These are phyloP conservation scores for Lasioglossum baleicum DNA, from an alignment of 1,140 invertebrate species.

Conservation along the genomic window DNA sequence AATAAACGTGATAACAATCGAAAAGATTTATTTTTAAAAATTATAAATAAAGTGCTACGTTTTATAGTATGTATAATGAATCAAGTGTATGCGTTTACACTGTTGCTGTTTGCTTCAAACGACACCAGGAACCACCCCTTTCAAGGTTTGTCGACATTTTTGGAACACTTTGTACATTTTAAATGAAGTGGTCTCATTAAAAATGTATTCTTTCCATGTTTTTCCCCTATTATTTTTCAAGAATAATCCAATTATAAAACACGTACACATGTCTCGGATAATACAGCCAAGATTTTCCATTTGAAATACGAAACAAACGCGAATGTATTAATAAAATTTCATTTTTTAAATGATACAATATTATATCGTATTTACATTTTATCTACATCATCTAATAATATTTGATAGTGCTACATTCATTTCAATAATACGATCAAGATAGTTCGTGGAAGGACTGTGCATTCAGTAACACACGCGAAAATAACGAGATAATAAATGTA, in stretches of 20 bases:
- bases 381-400: constrained; percentile 35
- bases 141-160: too few relatives aligned
- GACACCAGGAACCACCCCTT: too few relatives aligned
- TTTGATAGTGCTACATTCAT: constrained; percentile 25
- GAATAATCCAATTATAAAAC: neutral
- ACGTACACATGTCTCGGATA: neutral
- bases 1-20: too few relatives aligned
- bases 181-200: neutral
- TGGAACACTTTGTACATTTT: neutral
- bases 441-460: constrained; percentile 41
- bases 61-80: too few relatives aligned
- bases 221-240: neutral
- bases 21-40: too few relatives aligned
- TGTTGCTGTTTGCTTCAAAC: too few relatives aligned
- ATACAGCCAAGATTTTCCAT: neutral
- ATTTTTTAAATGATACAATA: constrained; percentile 26
- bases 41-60: too few relatives aligned
- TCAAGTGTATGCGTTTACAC: too few relatives aligned
- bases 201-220: neutral
- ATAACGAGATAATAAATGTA: constrained; percentile 37
- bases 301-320: constrained; percentile 26
- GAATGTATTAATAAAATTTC: constrained; percentile 40
- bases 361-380: constrained; percentile 34
- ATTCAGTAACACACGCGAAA: constrained; percentile 37
- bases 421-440: constrained; percentile 30